These are phyloP conservation scores for Pocillopora verrucosa DNA, from an alignment of 64 coral and sea anemone genomes.

Conservation along the genomic window DNA sequence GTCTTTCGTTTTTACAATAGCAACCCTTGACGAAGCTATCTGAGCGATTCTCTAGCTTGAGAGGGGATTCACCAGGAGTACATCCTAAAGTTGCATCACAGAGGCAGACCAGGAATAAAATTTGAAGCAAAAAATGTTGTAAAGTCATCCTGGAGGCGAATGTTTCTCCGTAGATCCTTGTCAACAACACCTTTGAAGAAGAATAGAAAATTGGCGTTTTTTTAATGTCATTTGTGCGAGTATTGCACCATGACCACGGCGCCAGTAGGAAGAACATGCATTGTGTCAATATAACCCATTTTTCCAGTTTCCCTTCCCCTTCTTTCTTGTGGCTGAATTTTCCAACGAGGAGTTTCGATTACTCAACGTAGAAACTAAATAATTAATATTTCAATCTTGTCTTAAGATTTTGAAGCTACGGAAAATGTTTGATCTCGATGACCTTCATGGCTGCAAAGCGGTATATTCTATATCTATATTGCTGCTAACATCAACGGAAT, in stretches of 20 bases:
- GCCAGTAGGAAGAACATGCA: neutral
- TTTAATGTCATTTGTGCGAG: neutral
- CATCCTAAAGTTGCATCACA: neutral
- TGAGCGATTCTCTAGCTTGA: conserved; percentile 25
- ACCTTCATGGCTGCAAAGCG: too few relatives aligned
- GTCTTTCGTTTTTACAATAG: conserved; percentile 2
- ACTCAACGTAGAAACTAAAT: too few relatives aligned
- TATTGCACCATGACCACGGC: neutral
- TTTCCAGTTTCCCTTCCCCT: neutral
- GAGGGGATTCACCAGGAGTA: neutral
- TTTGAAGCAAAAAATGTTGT: neutral
- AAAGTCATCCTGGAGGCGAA: neutral
- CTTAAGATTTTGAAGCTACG: neutral
- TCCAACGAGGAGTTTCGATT: neutral
- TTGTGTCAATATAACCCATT: neutral
- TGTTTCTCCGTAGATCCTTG: neutral
- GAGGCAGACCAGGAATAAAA: neutral
- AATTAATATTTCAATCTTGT: too few relatives aligned
- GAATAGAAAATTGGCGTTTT: neutral
- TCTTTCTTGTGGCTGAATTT: neutral
- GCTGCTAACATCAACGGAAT: too few relatives aligned
- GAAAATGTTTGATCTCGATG: neutral
- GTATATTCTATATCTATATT: too few relatives aligned
- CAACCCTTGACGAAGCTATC: conserved; percentile 2
- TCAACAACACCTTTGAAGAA: neutral